A percentile compares a stretch with the other conserved stretches of the same genome.
Evolutionary conservation across 53 echinoderm and acorn worm species (phyloP).

Genomic region (Arbacia lixula): DNA sequence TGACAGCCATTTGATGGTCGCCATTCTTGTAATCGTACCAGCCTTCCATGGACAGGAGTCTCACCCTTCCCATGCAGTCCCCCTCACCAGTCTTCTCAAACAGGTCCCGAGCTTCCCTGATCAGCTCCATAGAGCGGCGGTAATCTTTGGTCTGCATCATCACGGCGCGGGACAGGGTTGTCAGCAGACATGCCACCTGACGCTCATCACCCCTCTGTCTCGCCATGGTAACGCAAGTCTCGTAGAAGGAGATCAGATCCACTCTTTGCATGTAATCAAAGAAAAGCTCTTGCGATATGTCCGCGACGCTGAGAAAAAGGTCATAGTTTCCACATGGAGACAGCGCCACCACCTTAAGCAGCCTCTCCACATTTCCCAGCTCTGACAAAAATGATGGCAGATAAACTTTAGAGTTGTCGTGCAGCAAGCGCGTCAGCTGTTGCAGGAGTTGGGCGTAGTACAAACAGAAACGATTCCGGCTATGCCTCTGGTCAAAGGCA

Average conservation of each 20-base stretch:
- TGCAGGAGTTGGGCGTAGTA: conserved; percentile 30
- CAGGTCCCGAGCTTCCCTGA: conserved; percentile 11
- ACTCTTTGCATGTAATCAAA: conserved; percentile 6
- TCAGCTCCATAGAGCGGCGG: background rate
- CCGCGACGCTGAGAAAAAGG: conserved; percentile 8
- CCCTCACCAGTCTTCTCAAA: conserved; percentile 28
- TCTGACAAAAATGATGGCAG: conserved; percentile 18
- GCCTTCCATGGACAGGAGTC: conserved; percentile 3
- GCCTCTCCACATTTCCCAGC: conserved; percentile 21
- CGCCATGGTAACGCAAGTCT: conserved; percentile 29
- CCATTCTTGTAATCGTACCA: conserved; percentile 26
- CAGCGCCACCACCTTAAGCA: conserved; percentile 17
- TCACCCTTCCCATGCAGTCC: background rate
- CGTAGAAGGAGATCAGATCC: conserved; percentile 26
- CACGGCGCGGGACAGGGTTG: conserved; percentile 13
- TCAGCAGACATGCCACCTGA: conserved; percentile 20
- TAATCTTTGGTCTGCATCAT: background rate
- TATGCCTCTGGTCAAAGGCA: background rate
- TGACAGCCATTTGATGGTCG: conserved; percentile 8
- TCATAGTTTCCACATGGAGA: conserved; percentile 19
- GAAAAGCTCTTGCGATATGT: conserved; percentile 21
- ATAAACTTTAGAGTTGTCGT: background rate
- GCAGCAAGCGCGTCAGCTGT: conserved; percentile 4
- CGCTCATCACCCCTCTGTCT: conserved; percentile 12
- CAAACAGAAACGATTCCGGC: conserved; percentile 29